Evolutionary conservation across 64 coral and sea anemone species (phyloP).

Genomic region (Anthopleura sola): DNA sequence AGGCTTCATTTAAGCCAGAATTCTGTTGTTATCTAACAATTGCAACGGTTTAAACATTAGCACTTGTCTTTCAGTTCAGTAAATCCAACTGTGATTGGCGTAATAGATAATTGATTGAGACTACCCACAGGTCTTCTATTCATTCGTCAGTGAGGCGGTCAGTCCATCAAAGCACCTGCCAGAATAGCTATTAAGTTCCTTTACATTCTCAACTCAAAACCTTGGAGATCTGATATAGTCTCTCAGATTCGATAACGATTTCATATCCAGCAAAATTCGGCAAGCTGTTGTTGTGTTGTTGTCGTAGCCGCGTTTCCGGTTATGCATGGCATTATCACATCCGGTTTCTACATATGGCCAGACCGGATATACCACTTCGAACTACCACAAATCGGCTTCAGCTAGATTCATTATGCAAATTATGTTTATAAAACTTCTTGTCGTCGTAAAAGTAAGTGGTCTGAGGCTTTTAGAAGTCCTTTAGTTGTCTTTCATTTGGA

Average conservation of each 20-base stretch:
- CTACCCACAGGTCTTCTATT: not conserved
- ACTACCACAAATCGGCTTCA: not conserved
- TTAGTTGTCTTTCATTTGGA: not conserved
- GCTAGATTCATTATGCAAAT: not conserved
- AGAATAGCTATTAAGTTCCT: not conserved
- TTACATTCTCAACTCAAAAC: not conserved
- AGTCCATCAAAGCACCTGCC: not conserved
- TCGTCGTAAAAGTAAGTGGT: not conserved
- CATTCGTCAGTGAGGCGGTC: not conserved
- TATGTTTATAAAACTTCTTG: constrained; percentile 14
- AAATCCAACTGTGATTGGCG: no score
- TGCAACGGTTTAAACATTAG: no score
- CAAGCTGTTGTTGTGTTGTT: no score
- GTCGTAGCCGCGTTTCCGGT: not conserved
- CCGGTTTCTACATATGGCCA: not conserved
- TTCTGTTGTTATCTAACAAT: no score
- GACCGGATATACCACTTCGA: not conserved
- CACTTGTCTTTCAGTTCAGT: no score
- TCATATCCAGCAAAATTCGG: no score
- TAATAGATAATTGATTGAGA: no score
- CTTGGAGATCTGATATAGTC: not conserved
- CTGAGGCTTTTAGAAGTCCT: not conserved
- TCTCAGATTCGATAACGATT: no score
- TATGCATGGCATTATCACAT: not conserved
- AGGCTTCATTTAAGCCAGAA: no score